Percentiles rank a stretch among this genome's conserved stretches.
These are phyloP conservation scores for Microcaecilia unicolor DNA, from an alignment of 2,797 vertebrate genomes.

Conservation along the genomic window DNA sequence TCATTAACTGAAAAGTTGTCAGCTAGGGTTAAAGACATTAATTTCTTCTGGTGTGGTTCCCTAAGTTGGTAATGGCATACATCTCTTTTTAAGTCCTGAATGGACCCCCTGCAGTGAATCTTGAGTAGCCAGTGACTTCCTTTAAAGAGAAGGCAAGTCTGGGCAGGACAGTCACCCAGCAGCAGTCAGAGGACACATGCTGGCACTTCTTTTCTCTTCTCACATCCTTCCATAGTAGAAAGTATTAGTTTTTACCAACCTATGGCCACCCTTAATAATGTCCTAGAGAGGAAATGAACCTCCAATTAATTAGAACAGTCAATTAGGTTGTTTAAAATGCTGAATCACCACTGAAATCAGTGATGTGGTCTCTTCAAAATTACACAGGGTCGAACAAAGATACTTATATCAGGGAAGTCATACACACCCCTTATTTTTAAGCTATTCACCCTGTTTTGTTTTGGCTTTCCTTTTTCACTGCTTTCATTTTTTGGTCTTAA, in stretches of 20 bases:
- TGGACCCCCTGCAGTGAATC: conserved; percentile 49
- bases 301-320: conserved; percentile 47
- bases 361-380: not conserved
- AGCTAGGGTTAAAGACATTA: conserved; percentile 44
- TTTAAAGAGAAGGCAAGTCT: conserved; percentile 67
- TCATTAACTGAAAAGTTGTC: conserved; percentile 53
- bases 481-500: no score
- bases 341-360: conserved; percentile 39
- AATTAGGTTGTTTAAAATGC: conserved; percentile 44
- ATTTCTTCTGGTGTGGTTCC: conserved; percentile 40
- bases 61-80: conserved; percentile 47
- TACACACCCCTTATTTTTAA: conserved; percentile 8
- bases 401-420: no score
- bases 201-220: conserved; percentile 55
- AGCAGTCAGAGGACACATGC: conserved; percentile 36
- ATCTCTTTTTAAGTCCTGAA: conserved; percentile 38
- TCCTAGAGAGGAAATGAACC: conserved; percentile 49
- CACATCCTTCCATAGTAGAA: conserved; percentile 48
- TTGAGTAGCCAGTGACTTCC: conserved; percentile 54
- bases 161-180: conserved; percentile 44
- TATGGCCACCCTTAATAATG: conserved; percentile 42
- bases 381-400: no score
- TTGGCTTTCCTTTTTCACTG: not conserved
- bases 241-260: conserved; percentile 54
- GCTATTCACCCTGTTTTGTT: not conserved